These are phyloP conservation scores for Mustela lutreola DNA, from an alignment of 2,113 vertebrate species.

Conservation along the genomic window DNA sequence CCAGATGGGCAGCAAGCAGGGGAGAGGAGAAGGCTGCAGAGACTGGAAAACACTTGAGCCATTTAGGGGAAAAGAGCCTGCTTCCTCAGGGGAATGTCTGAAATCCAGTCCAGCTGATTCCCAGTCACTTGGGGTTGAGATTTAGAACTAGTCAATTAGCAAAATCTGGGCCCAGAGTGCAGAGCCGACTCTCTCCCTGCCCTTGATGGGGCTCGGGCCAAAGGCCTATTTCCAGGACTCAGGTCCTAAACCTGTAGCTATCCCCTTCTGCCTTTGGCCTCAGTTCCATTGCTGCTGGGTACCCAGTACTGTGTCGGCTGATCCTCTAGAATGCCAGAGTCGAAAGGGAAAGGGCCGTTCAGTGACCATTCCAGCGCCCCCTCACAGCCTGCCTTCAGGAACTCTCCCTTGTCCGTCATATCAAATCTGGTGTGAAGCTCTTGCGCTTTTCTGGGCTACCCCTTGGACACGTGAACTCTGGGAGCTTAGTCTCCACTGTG, in stretches of 20 bases:
- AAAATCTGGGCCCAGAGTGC: constrained; percentile 7
- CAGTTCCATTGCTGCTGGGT: background rate
- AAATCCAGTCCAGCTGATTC: constrained; percentile 42
- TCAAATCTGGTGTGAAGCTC: background rate
- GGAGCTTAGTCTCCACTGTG: background rate
- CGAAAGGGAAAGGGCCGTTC: background rate
- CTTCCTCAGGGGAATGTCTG: background rate
- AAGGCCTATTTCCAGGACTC: background rate
- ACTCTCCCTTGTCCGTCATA: background rate
- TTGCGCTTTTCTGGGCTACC: background rate
- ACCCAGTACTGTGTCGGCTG: background rate
- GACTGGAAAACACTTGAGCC: background rate
- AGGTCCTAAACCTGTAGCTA: background rate
- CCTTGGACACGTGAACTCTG: background rate
- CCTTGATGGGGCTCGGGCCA: background rate
- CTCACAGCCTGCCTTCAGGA: background rate
- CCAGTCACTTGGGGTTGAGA: background rate
- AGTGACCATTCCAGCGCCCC: accelerated
- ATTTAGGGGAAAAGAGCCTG: background rate
- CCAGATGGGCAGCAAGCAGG: background rate
- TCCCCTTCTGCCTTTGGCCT: background rate
- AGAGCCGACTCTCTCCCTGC: background rate
- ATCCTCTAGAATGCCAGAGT: background rate
- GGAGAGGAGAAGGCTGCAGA: background rate
- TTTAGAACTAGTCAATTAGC: constrained; percentile 18